These are phyloP conservation scores for Crypturellus tataupa DNA, from an alignment of 2,797 vertebrate species.

Conservation along the genomic window DNA sequence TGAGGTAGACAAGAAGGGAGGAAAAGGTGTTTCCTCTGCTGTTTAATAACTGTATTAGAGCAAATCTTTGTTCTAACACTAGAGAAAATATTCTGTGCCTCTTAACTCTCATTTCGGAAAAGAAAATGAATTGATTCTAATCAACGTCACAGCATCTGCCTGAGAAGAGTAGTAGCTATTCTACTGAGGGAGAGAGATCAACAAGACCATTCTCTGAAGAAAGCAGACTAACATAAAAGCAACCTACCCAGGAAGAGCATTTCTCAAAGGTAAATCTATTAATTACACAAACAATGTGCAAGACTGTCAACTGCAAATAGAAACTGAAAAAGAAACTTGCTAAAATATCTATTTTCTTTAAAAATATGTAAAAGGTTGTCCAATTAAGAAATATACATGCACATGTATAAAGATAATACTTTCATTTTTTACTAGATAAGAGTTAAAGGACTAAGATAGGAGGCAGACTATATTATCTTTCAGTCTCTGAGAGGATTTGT, in stretches of 20 bases:
- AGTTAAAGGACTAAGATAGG: neutral
- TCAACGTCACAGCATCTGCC: neutral
- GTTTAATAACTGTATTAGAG: neutral
- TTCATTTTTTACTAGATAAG: neutral
- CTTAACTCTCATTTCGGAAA: neutral
- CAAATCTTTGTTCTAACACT: neutral
- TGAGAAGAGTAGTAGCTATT: neutral
- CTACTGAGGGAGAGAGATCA: fast-evolving
- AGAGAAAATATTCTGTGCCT: neutral
- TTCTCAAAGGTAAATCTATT: neutral
- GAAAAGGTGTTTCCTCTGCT: neutral
- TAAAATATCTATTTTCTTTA: neutral
- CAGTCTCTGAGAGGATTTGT: neutral
- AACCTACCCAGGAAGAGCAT: neutral
- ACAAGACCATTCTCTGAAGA: neutral
- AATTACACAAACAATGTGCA: fast-evolving
- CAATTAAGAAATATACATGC: neutral
- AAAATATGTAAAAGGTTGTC: neutral
- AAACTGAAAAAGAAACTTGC: neutral
- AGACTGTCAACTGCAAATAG: neutral
- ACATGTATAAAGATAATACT: neutral
- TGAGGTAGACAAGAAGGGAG: neutral
- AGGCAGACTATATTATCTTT: neutral
- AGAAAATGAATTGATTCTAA: neutral
- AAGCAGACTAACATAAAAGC: neutral